A percentile compares a stretch with the other conserved stretches of the same genome.
Evolutionary conservation across 2,888 invertebrate species (phyloP).

Genomic region (Uropetala carovei): DNA sequence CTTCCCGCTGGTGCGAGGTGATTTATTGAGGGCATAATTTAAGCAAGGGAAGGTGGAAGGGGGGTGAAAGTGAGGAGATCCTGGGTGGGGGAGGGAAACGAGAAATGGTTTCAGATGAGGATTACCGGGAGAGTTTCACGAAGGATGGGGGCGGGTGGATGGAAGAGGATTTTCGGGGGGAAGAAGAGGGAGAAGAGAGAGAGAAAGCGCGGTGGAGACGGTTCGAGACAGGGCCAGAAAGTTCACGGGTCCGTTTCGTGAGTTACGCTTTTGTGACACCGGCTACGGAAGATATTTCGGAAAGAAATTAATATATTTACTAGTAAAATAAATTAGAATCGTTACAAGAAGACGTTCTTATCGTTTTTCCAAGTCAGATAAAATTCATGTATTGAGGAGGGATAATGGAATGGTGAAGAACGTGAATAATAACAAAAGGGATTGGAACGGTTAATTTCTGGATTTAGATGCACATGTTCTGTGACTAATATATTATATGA

Average conservation of each 20-base stretch:
- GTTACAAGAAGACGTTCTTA: background rate
- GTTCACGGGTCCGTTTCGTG: conserved; percentile 19
- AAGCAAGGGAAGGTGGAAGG: conserved; percentile 21
- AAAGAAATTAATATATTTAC: background rate
- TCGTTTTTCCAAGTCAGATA: no score
- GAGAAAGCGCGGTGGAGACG: background rate
- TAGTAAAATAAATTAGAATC: conserved; percentile 36
- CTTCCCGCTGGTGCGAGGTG: conserved; percentile 37
- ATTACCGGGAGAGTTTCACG: conserved; percentile 42
- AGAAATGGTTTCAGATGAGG: conserved; percentile 64
- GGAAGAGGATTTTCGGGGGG: background rate
- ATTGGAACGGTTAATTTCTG: no score
- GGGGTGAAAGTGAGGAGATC: background rate
- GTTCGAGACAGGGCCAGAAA: background rate
- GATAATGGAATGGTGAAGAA: no score
- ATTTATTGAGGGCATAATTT: conserved; percentile 62
- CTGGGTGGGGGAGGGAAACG: background rate
- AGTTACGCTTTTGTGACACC: conserved; percentile 14
- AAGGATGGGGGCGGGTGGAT: background rate
- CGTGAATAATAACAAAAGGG: no score
- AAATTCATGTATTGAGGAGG: no score
- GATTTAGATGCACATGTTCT: no score
- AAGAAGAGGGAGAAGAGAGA: background rate
- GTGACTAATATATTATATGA: no score
- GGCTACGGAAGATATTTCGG: conserved; percentile 9